A percentile compares a stretch with the other conserved stretches of the same genome.
These are phyloP conservation scores for Chironomus striatipennis DNA, from an alignment of 1,140 invertebrate genomes.

Conservation along the genomic window DNA sequence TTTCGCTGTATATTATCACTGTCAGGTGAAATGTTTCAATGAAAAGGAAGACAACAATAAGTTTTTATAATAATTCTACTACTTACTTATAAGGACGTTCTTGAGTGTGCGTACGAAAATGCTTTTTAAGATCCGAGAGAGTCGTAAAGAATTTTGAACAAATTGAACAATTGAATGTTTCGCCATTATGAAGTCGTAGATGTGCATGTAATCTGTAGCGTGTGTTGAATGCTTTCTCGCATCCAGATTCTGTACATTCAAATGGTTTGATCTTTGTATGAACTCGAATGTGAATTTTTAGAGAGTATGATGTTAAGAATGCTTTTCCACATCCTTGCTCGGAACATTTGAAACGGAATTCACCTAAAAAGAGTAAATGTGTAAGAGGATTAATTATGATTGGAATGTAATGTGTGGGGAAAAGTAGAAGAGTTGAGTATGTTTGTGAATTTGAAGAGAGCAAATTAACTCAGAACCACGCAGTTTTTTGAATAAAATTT, in stretches of 20 bases:
- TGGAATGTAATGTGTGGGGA: no score
- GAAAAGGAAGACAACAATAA: no score
- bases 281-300: slow-evolving; percentile 90
- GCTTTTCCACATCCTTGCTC: slow-evolving; percentile 82
- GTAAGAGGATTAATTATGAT: no score
- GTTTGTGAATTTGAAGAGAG: no score
- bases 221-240: slow-evolving; percentile 91
- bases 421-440: no score
- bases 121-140: slow-evolving; percentile 87
- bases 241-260: slow-evolving; percentile 63
- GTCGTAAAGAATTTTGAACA: slow-evolving; percentile 92
- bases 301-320: slow-evolving; percentile 88
- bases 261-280: slow-evolving; percentile 94
- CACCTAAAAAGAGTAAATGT: slow-evolving; percentile 41
- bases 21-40: no score
- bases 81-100: slow-evolving; percentile 84
- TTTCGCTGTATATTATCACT: no score
- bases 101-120: slow-evolving; percentile 83
- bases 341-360: slow-evolving; percentile 87
- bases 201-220: slow-evolving; percentile 88
- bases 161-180: slow-evolving; percentile 89
- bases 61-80: neutral
- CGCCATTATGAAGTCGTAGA: slow-evolving; percentile 83
- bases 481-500: no score
- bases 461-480: no score